A percentile compares a stretch with the other conserved stretches of the same genome.
These are phyloP conservation scores for Thera britannica DNA, from an alignment of 2,888 invertebrate species.

Conservation along the genomic window DNA sequence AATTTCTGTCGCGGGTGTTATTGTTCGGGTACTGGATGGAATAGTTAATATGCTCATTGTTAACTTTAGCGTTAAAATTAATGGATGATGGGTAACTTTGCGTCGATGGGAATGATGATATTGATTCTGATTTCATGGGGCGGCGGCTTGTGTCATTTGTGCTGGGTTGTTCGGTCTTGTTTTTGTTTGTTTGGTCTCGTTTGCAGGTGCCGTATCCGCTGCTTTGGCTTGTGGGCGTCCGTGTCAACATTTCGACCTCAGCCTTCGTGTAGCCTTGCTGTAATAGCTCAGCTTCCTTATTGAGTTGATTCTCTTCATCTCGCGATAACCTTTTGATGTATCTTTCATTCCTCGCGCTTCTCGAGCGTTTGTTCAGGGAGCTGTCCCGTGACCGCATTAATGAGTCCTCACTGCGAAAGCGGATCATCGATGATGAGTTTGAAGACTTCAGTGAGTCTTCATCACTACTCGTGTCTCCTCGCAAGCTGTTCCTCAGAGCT, in stretches of 20 bases:
- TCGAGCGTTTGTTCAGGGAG: constrained; percentile 86
- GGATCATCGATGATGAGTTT: constrained; percentile 86
- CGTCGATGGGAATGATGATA: constrained; percentile 82
- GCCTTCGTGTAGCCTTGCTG: constrained; percentile 81
- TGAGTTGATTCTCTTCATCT: constrained; percentile 86
- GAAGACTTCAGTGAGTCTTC: constrained; percentile 89
- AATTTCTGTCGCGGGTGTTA: constrained; percentile 64
- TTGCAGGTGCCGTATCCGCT: constrained; percentile 80
- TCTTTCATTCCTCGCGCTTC: constrained; percentile 91
- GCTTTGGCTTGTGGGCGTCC: constrained; percentile 82
- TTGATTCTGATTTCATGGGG: constrained; percentile 78
- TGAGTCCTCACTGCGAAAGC: constrained; percentile 89
- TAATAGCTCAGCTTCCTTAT: constrained; percentile 81
- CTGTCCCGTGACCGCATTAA: constrained; percentile 85
- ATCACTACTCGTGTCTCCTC: constrained; percentile 88
- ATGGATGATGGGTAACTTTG: constrained; percentile 83
- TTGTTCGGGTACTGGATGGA: constrained; percentile 74
- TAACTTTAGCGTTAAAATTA: constrained; percentile 83
- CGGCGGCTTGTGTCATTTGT: constrained; percentile 65
- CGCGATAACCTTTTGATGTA: constrained; percentile 90
- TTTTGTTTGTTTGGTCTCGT: constrained; percentile 78
- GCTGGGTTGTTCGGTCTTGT: constrained; percentile 64
- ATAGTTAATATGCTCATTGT: constrained; percentile 82
- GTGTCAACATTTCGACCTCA: constrained; percentile 82
- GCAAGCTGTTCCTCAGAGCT: constrained; percentile 86